Conservation (phyloP, 2,888 invertebrate genomes). For the Lampropteryx suffumata region DNA sequence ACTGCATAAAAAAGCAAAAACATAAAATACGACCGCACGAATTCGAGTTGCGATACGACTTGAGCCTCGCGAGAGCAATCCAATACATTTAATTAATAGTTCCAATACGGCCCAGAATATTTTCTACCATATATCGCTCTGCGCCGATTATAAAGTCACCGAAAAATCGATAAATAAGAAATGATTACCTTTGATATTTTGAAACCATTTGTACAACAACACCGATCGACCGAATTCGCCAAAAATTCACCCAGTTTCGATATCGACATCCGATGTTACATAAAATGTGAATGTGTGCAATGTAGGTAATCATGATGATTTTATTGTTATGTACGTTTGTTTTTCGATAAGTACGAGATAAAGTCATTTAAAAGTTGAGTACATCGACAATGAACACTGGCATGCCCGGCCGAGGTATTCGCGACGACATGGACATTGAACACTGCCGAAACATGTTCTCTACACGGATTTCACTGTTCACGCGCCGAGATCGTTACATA, state of each 20-base stretch:
- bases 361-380: slow-evolving; percentile 52
- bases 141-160: slow-evolving; percentile 41
- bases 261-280: slow-evolving; percentile 53
- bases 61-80: slow-evolving; percentile 33
- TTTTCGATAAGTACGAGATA: slow-evolving; percentile 60
- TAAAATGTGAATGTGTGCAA: slow-evolving; percentile 52
- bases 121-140: slow-evolving; percentile 35
- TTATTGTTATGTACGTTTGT: slow-evolving; percentile 54
- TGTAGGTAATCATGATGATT: slow-evolving; percentile 48
- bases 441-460: slow-evolving; percentile 28
- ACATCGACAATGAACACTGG: slow-evolving; percentile 36
- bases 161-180: slow-evolving; percentile 44
- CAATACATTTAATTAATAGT: slow-evolving; percentile 48
- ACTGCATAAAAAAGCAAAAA: slow-evolving; percentile 35
- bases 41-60: slow-evolving; percentile 35
- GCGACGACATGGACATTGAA: slow-evolving; percentile 21
- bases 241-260: slow-evolving; percentile 52
- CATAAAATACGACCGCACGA: slow-evolving; percentile 36
- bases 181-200: slow-evolving; percentile 51
- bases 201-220: slow-evolving; percentile 46
- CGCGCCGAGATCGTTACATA: slow-evolving; percentile 45
- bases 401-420: slow-evolving; percentile 15
- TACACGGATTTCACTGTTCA: slow-evolving; percentile 47
- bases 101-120: slow-evolving; percentile 35
- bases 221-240: slow-evolving; percentile 53